These are phyloP conservation scores for Protula sp. DNA, from an alignment of 2,888 invertebrate species.

Conservation along the genomic window DNA sequence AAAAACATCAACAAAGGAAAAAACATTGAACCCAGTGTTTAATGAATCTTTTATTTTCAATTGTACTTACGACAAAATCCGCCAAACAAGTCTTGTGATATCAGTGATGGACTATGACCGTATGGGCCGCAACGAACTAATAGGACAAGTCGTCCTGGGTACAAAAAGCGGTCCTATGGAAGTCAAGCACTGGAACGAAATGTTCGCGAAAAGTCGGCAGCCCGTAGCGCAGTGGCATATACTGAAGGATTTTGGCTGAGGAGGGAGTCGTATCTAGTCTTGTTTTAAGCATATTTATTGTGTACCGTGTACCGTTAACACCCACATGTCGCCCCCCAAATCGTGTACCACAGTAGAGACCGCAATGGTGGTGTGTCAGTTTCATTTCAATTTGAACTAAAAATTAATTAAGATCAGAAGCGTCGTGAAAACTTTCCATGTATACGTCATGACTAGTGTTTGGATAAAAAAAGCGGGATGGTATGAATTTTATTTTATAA, in stretches of 20 bases:
- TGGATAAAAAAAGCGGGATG: too few species aligned
- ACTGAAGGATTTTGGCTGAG: constrained; percentile 62
- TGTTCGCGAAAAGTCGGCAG: constrained; percentile 94
- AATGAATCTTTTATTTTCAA: constrained; percentile 94
- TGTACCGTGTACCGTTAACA: too few species aligned
- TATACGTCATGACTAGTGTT: too few species aligned
- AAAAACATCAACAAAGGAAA: constrained; percentile 68
- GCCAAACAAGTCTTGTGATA: constrained; percentile 88
- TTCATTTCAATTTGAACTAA: too few species aligned
- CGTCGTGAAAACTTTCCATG: too few species aligned
- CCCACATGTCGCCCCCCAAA: too few species aligned
- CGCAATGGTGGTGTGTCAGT: too few species aligned
- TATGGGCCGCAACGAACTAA: constrained; percentile 86
- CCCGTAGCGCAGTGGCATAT: constrained; percentile 96
- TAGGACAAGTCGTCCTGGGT: constrained; percentile 63
- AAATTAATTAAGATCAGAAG: too few species aligned
- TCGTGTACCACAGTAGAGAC: too few species aligned
- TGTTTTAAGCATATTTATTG: too few species aligned
- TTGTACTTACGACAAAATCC: constrained; percentile 93
- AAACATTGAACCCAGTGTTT: constrained; percentile 87
- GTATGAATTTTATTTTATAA: too few species aligned
- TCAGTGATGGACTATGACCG: constrained; percentile 98
- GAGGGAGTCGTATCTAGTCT: too few species aligned
- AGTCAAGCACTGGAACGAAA: constrained; percentile 97
- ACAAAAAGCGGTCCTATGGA: constrained; percentile 83